Evolutionary conservation across 2,888 invertebrate species (phyloP).

Genomic region (Drosophila bunnanda): DNA sequence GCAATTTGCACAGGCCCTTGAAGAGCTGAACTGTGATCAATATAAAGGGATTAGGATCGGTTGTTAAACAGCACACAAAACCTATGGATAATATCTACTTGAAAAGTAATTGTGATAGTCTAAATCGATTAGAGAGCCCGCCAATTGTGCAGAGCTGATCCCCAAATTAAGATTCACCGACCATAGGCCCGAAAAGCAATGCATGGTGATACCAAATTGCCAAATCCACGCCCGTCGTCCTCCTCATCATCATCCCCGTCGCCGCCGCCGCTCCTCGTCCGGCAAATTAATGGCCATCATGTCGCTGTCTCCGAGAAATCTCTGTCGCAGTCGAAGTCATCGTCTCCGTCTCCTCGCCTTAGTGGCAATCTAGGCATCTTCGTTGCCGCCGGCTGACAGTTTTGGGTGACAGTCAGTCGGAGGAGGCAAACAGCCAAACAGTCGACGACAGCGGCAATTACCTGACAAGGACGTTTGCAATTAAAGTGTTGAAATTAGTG

Average conservation of each 20-base stretch:
- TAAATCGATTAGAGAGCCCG: neutral
- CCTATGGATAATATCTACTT: too few species aligned
- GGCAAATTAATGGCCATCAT: slow-evolving; percentile 40
- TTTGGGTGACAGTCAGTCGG: slow-evolving; percentile 42
- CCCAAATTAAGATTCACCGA: slow-evolving; percentile 33
- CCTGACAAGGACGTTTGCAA: slow-evolving; percentile 47
- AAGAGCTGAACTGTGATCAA: neutral
- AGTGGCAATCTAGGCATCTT: slow-evolving; percentile 5
- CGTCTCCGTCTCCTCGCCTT: neutral
- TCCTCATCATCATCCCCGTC: neutral
- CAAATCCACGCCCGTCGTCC: slow-evolving; percentile 22
- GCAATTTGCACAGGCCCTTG: slow-evolving; percentile 18
- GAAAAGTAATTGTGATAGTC: neutral
- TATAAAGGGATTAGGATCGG: neutral
- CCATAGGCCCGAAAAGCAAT: neutral
- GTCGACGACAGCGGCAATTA: slow-evolving; percentile 36
- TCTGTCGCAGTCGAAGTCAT: slow-evolving; percentile 17
- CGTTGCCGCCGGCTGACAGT: slow-evolving; percentile 12
- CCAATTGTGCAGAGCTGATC: slow-evolving; percentile 2
- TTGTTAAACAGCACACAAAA: neutral
- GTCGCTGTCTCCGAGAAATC: slow-evolving; percentile 25
- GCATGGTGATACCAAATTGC: slow-evolving; percentile 18
- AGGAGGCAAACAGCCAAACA: slow-evolving; percentile 2
- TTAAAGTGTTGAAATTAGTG: slow-evolving; percentile 53
- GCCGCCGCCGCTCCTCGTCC: slow-evolving; percentile 21